Conservation (phyloP, 2,113 vertebrate genomes). For the Lampris incognitus region DNA sequence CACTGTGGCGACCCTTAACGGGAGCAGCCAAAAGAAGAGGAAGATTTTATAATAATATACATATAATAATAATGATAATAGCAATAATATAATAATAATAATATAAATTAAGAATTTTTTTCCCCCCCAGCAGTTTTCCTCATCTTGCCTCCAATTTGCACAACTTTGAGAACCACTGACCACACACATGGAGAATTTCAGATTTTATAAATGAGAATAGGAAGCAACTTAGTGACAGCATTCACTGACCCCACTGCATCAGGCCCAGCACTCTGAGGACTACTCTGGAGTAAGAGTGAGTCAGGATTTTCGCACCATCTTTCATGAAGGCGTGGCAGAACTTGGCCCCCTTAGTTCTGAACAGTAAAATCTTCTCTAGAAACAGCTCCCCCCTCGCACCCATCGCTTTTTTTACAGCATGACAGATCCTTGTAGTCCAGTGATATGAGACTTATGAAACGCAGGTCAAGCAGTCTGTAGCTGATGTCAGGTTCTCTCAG, state of each 20-base stretch:
- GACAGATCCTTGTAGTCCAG: constrained; percentile 93
- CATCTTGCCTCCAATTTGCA: too few species aligned
- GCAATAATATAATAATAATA: too few species aligned
- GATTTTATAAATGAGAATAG: too few species aligned
- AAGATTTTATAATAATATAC: too few species aligned
- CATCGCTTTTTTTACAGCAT: constrained; percentile 95
- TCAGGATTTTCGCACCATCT: constrained; percentile 94
- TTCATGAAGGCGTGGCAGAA: constrained; percentile 97
- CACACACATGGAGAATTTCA: too few species aligned
- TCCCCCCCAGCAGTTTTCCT: too few species aligned
- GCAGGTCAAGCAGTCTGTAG: constrained; percentile 89
- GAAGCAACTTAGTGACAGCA: constrained; percentile 54
- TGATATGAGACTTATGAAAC: constrained; percentile 96
- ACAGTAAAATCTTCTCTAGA: constrained; percentile 90
- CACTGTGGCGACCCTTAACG: too few species aligned
- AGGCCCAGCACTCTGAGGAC: constrained; percentile 91
- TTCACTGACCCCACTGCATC: constrained; percentile 86
- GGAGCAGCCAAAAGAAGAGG: too few species aligned
- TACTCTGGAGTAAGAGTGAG: constrained; percentile 94
- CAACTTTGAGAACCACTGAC: too few species aligned
- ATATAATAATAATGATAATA: too few species aligned
- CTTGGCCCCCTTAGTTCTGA: constrained; percentile 91
- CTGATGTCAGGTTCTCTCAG: constrained; percentile 90
- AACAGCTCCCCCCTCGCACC: constrained; percentile 96
- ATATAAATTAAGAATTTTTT: too few species aligned